Conservation (phyloP, 2,113 vertebrate genomes). For the Daphoenositta chrysoptera region DNA sequence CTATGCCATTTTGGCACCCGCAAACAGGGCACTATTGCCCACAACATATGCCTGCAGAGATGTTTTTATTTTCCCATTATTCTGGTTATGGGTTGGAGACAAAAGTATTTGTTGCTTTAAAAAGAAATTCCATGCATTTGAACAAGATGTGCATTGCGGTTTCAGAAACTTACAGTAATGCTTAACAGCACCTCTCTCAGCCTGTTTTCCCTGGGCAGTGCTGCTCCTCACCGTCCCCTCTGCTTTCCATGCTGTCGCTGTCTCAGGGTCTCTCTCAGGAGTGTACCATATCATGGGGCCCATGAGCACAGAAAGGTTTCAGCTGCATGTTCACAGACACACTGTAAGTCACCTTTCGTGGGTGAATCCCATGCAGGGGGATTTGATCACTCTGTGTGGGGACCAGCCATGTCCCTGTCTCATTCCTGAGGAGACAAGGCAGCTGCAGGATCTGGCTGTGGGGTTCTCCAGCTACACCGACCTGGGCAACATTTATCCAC, state of each 20-base stretch:
- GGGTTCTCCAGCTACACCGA: neutral
- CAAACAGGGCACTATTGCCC: neutral
- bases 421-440: neutral
- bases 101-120: neutral
- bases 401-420: neutral
- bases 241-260: neutral
- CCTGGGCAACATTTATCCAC: neutral
- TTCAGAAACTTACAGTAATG: neutral
- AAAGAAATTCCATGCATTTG: neutral
- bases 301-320: neutral
- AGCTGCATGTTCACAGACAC: neutral
- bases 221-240: neutral
- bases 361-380: neutral
- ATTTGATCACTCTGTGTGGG: neutral
- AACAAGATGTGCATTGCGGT: neutral
- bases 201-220: neutral
- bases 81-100: neutral
- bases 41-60: neutral
- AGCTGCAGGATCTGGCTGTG: neutral
- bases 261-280: neutral
- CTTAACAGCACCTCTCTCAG: neutral
- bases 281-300: too few relatives aligned
- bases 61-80: neutral
- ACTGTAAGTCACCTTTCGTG: neutral
- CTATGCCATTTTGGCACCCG: neutral